A percentile compares a stretch with the other conserved stretches of the same genome.
phyloP scores from a whole-genome alignment of 2,888 invertebrate genomes.

The Elmis aenea region DNA sequence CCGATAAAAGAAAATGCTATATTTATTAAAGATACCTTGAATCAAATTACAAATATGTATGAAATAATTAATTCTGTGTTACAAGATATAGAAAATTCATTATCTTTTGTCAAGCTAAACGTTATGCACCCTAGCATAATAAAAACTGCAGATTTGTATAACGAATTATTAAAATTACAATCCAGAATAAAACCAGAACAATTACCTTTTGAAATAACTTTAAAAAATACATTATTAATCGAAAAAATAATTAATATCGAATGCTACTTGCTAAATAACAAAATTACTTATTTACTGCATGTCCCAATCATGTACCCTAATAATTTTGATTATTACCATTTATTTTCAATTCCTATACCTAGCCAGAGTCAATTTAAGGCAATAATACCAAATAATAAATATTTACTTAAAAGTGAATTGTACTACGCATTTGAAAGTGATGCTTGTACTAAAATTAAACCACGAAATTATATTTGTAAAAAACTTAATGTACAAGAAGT shows the following conservation, averaged over 20 bases:
- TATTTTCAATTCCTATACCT: background rate
- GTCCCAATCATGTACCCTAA: background rate
- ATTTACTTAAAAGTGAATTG: background rate
- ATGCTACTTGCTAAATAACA: background rate
- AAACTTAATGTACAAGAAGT: background rate
- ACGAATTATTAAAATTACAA: conserved; percentile 3
- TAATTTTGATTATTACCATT: background rate
- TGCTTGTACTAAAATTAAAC: background rate
- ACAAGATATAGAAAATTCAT: conserved; percentile 14
- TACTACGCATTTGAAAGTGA: conserved; percentile 3
- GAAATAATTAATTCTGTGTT: conserved; percentile 9
- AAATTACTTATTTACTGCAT: background rate
- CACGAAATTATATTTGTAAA: background rate
- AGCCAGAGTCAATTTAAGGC: background rate
- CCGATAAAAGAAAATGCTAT: conserved; percentile 1
- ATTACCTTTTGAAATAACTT: background rate
- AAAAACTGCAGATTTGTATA: conserved; percentile 7
- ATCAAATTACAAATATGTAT: conserved; percentile 9
- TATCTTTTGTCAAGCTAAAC: conserved; percentile 5
- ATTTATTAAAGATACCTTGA: conserved; percentile 5
- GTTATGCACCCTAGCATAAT: conserved; percentile 12
- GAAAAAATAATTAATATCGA: background rate
- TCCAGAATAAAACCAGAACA: background rate
- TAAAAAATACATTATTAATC: background rate
- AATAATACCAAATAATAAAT: conserved; percentile 1